A percentile compares a stretch with the other conserved stretches of the same genome.
These are phyloP conservation scores for Acanthosepion pharaonis DNA, from an alignment of 2,888 invertebrate species.

Conservation along the genomic window DNA sequence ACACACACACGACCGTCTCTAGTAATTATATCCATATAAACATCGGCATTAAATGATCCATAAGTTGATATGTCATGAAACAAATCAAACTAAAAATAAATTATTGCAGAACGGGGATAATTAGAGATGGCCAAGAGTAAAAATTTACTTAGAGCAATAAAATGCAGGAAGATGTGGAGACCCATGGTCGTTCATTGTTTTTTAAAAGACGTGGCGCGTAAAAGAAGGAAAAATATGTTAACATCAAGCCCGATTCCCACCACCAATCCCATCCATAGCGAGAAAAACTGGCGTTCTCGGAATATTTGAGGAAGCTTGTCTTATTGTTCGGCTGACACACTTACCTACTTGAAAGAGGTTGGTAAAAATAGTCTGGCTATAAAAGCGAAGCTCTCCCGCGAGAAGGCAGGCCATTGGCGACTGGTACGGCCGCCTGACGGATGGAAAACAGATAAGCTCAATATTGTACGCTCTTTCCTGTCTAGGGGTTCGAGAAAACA, in stretches of 20 bases:
- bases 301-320: conserved; percentile 33
- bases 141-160: no score
- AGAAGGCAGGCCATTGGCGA: not conserved
- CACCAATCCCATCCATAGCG: not conserved
- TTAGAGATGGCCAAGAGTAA: no score
- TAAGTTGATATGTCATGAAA: no score
- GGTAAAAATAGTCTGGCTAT: not conserved
- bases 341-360: conserved; percentile 12
- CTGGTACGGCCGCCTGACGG: not conserved
- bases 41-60: no score
- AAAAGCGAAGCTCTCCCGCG: not conserved
- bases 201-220: no score
- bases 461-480: not conserved
- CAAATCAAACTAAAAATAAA: no score
- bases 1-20: no score
- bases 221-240: not conserved
- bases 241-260: not conserved
- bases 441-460: not conserved
- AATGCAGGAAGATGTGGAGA: no score
- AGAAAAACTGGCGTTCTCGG: not conserved
- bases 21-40: no score
- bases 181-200: no score
- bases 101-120: no score
- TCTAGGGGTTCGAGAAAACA: not conserved
- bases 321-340: not conserved